Conservation (phyloP, 2,888 invertebrate species). For the Lochmaea crataegi region DNA sequence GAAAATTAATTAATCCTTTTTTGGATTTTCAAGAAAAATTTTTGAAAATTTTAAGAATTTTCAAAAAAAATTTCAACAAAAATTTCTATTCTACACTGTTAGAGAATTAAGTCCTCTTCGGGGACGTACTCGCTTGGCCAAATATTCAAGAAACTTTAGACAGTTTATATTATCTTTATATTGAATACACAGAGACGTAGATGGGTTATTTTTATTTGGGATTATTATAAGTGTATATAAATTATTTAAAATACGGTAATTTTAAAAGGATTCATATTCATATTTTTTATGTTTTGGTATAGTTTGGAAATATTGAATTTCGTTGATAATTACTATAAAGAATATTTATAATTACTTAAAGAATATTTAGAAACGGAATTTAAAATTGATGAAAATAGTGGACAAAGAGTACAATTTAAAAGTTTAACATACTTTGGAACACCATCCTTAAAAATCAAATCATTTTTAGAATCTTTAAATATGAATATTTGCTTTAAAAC, state of each 20-base stretch:
- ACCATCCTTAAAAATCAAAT: no score
- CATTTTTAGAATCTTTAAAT: no score
- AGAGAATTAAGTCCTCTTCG: no score
- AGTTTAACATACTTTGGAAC: no score
- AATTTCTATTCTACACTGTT: no score
- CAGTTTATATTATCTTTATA: constrained; percentile 63
- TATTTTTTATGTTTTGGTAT: constrained; percentile 80
- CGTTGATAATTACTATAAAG: constrained; percentile 80
- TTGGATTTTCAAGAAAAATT: no score
- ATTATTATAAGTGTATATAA: no score
- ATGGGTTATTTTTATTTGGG: not conserved
- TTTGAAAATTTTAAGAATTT: no score
- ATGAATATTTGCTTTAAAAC: no score
- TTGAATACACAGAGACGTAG: constrained; percentile 43
- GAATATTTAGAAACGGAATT: constrained; percentile 69
- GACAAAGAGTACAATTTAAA: constrained; percentile 29
- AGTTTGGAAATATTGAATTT: constrained; percentile 76
- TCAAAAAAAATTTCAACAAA: no score
- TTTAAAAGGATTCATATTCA: constrained; percentile 73
- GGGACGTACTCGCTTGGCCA: constrained; percentile 80
- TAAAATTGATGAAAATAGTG: constrained; percentile 51
- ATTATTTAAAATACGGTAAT: constrained; percentile 72
- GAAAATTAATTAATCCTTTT: no score
- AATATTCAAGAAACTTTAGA: constrained; percentile 72
- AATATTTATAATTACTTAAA: constrained; percentile 77